Base-by-base conservation (phyloP, 2,113 vertebrate genomes). In the Alouatta palliata region DNA sequence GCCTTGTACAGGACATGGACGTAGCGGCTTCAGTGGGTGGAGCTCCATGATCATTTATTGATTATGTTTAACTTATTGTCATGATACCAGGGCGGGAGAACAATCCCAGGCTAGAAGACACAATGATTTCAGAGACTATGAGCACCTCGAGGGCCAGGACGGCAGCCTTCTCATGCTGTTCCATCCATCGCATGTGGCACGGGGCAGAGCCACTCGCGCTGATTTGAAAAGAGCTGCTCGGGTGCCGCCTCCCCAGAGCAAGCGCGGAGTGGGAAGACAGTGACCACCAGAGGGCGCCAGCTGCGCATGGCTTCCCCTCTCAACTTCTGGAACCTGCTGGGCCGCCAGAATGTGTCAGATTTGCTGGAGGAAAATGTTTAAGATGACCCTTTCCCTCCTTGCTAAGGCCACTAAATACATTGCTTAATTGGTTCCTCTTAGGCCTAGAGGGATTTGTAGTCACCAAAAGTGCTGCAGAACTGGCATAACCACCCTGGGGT, bases 241-340 rank as follows among this genome's bases (percentile, higher is more conserved):
- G 30, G 8, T 32, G 43, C 35, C 2, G 64, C 23, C 47, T 64
- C 7, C 32, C 11, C 30, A 1, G 27, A 52, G 73, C 83, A 32
- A 49, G 6, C 0, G 3, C 1, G 4, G 11, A 23, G 37, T 47
- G 52, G 75, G 95, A 54, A 35, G 35, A 83, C 79, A 52, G 37
- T 76, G 79, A 66, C 97, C 97, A 79, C 79, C 90, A 97, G 97
- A 95, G 97, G 97, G 96, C 90, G 45, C 43, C 52, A 19, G 97
- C 71, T 27, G 90, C 83, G 3, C 19, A 1, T 25, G 3, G 10
- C 73, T 83, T 87, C 19, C 32, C n/a, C 3, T 30, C 83, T 58
- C 32, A 1, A 1, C 71, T 80, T 75, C 56, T 76, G 80, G 71
- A 90, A 25, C 54, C 56, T 80, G n/a, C 11, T 64, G 25, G 13